Conservation (phyloP, 1,140 invertebrate species). For the Mylabris phalerata region DNA sequence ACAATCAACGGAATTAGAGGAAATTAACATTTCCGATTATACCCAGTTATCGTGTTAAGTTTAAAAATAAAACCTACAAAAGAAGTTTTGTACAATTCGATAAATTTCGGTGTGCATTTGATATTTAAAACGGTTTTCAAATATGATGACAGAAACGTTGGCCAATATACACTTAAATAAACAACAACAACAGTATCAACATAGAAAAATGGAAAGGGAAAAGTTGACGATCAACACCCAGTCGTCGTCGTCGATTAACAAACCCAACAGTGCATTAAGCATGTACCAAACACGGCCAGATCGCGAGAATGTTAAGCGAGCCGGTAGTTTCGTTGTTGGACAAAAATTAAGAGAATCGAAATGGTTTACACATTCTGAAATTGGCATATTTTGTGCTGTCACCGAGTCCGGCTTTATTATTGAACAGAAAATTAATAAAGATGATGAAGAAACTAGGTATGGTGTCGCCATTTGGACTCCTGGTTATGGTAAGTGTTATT, state of each 20-base stretch:
- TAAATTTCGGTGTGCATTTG: neutral
- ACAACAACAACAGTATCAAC: neutral
- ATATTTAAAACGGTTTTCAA: neutral
- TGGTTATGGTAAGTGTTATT: slow-evolving; percentile 53
- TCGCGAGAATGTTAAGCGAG: slow-evolving; percentile 36
- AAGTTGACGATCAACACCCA: neutral
- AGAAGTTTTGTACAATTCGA: neutral
- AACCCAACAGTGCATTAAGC: slow-evolving; percentile 1
- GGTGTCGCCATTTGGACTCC: slow-evolving; percentile 58
- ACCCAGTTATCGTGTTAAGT: no score
- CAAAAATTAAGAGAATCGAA: slow-evolving; percentile 61
- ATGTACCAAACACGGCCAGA: slow-evolving; percentile 46
- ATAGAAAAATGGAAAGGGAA: neutral
- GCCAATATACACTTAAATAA: slow-evolving; percentile 12
- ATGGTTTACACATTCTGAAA: slow-evolving; percentile 60
- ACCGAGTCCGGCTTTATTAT: slow-evolving; percentile 61
- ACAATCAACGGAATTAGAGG: neutral
- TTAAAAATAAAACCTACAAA: no score
- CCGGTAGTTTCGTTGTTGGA: slow-evolving; percentile 56
- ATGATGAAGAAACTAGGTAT: slow-evolving; percentile 43
- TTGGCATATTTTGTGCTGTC: slow-evolving; percentile 58
- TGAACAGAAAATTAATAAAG: slow-evolving; percentile 49
- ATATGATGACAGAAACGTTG: slow-evolving; percentile 17
- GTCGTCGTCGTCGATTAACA: neutral
- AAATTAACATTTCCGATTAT: neutral